Evolutionary conservation across 2,113 vertebrate species (phyloP).

Genomic region (Indicator maculatus): DNA sequence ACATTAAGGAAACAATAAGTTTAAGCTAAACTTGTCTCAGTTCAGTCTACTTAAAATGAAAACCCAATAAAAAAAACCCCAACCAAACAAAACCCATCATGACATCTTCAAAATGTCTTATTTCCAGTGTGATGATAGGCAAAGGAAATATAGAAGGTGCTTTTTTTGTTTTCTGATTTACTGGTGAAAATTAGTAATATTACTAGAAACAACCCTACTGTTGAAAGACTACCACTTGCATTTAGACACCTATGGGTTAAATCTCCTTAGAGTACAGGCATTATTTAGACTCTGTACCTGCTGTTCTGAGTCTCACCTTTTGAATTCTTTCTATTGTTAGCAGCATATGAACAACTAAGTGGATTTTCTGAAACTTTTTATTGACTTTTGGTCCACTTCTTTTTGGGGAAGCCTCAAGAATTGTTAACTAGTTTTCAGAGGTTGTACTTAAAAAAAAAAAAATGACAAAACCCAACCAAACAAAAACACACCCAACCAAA

Average conservation of each 20-base stretch:
- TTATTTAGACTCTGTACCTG: slow-evolving; percentile 50
- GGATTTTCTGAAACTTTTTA: slow-evolving; percentile 31
- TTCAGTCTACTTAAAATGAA: background rate
- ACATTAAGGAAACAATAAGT: background rate
- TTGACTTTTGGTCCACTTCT: background rate
- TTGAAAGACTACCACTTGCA: background rate
- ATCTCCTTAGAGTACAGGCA: background rate
- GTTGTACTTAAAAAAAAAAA: background rate
- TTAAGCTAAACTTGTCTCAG: background rate
- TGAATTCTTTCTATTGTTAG: slow-evolving; percentile 43
- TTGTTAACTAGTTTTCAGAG: background rate
- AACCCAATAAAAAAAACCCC: background rate
- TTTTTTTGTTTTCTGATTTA: background rate
- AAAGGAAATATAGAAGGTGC: background rate
- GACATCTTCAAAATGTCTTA: background rate
- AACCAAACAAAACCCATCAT: background rate
- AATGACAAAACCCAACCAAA: too few relatives aligned
- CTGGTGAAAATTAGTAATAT: background rate
- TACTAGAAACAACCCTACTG: background rate
- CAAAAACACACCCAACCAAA: too few relatives aligned
- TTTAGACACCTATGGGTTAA: slow-evolving; percentile 1
- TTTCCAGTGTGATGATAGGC: background rate
- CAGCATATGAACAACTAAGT: slow-evolving; percentile 24
- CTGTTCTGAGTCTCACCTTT: slow-evolving; percentile 40
- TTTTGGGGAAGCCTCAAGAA: background rate